Conservation (phyloP, 2,888 invertebrate genomes). For the Lepidocyrtinus sp. region DNA sequence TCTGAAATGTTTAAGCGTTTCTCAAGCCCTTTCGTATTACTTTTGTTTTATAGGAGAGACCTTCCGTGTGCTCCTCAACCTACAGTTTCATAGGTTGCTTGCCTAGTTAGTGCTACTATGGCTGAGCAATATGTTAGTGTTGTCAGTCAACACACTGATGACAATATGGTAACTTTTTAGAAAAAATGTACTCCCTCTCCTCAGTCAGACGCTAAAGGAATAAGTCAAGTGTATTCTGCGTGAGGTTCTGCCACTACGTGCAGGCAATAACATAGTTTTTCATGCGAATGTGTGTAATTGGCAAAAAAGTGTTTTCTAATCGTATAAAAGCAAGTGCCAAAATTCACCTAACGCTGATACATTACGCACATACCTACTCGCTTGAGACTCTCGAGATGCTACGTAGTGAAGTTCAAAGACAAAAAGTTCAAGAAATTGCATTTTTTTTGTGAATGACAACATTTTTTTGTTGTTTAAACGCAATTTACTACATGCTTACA, state of each 20-base stretch:
- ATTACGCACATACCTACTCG: not conserved
- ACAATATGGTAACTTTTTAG: no score
- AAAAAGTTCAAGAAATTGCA: not conserved
- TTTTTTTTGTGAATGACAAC: conserved; percentile 6
- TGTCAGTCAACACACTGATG: no score
- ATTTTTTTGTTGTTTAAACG: not conserved
- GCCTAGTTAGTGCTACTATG: no score
- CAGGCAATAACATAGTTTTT: not conserved
- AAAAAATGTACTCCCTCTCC: not conserved
- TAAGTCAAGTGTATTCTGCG: not conserved
- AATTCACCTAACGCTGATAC: not conserved
- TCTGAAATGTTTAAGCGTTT: no score
- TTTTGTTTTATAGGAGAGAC: no score
- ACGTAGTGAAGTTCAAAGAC: not conserved
- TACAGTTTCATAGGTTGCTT: no score
- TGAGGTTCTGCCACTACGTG: not conserved
- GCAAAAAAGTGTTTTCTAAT: conserved; percentile 2
- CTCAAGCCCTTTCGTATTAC: no score
- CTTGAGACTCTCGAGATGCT: not conserved
- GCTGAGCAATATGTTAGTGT: no score
- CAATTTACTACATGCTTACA: not conserved
- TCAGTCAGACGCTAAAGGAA: not conserved
- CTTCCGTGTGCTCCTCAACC: no score
- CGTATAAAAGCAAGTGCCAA: not conserved
- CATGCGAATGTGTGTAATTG: conserved; percentile 1